Percentiles rank a stretch among this genome's conserved stretches.
Evolutionary conservation across 2,888 invertebrate genomes (phyloP).

Genomic region (Anagyrus pseudococci): DNA sequence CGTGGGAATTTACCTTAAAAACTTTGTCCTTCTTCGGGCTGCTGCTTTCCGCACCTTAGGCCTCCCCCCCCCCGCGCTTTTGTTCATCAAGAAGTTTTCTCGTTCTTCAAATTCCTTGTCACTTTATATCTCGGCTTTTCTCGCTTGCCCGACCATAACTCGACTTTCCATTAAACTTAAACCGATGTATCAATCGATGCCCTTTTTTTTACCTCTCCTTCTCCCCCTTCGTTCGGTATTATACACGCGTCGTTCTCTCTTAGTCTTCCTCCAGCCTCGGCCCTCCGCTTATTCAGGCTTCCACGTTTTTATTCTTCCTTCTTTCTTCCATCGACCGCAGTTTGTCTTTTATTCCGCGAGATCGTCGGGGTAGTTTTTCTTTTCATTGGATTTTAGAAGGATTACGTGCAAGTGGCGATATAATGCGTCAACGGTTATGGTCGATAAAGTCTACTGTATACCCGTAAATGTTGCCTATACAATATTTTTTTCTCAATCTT

Average conservation of each 20-base stretch:
- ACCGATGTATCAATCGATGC: slow-evolving; percentile 37
- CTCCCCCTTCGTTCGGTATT: no score
- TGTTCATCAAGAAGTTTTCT: slow-evolving; percentile 29
- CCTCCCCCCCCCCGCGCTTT: not conserved
- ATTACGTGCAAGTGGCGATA: no score
- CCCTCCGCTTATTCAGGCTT: slow-evolving; percentile 10
- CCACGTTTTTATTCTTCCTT: slow-evolving; percentile 15
- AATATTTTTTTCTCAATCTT: no score
- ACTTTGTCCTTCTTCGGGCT: not conserved
- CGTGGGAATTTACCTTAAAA: slow-evolving; percentile 15
- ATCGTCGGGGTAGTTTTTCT: not conserved
- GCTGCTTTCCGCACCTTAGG: not conserved
- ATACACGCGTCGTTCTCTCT: no score
- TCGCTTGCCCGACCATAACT: not conserved
- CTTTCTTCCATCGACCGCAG: slow-evolving; percentile 21
- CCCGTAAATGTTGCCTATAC: no score
- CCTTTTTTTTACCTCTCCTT: not conserved
- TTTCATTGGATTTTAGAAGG: slow-evolving; percentile 20
- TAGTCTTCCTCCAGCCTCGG: not conserved
- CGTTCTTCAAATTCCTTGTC: slow-evolving; percentile 31
- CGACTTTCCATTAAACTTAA: slow-evolving; percentile 35
- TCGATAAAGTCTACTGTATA: no score
- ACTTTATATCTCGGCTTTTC: slow-evolving; percentile 16
- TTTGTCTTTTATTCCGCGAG: slow-evolving; percentile 21
- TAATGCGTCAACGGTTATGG: no score